Conservation (phyloP, 2,113 vertebrate genomes). For the Bucco capensis region DNA sequence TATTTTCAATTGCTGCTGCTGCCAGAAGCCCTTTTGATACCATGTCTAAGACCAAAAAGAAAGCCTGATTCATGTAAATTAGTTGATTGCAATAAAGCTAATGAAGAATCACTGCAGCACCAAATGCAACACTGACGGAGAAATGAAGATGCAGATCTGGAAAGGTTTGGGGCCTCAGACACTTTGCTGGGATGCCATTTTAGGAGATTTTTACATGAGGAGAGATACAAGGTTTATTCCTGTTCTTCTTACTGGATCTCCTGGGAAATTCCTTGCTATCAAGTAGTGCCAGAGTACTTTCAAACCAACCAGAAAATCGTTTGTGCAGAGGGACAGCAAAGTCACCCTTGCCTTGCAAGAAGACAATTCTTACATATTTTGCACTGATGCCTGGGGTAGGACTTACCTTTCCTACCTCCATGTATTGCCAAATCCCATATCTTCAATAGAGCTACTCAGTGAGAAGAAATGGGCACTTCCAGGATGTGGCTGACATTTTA, state of each 20-base stretch:
- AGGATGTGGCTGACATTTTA: neutral
- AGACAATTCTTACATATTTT: neutral
- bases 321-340: neutral
- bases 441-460: neutral
- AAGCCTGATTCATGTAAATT: neutral
- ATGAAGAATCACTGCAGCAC: neutral
- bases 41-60: neutral
- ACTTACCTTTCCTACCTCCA: neutral
- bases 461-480: neutral
- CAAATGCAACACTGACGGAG: neutral
- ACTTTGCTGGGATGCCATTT: neutral
- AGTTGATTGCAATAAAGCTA: neutral
- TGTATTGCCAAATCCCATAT: neutral
- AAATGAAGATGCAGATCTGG: neutral
- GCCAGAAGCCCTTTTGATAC: slow-evolving; percentile 37
- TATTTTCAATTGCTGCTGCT: slow-evolving; percentile 4
- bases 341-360: neutral
- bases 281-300: neutral
- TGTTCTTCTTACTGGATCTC: neutral
- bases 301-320: neutral
- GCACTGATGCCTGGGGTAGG: neutral
- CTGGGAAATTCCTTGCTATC: neutral
- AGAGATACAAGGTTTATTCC: rapidly evolving
- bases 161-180: neutral
- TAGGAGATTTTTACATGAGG: neutral